phyloP scores from a whole-genome alignment of 2,797 vertebrate species.

The Epinephelus coioides region DNA sequence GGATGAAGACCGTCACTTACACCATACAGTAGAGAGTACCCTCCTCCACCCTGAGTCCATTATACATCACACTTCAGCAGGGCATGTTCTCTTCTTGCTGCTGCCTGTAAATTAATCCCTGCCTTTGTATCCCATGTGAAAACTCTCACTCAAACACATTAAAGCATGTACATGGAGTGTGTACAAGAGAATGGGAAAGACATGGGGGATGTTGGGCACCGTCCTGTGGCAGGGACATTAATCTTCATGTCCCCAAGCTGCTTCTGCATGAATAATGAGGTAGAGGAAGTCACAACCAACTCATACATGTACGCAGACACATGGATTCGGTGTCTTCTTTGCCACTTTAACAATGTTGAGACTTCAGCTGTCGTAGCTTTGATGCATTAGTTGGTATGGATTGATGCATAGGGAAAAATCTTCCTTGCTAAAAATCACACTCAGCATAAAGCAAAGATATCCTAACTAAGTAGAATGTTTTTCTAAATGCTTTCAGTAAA shows the following conservation, averaged over 20 bases:
- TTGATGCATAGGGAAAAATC: not conserved
- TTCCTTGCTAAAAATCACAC: not conserved
- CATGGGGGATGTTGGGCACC: conserved; percentile 38
- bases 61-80: conserved; percentile 14
- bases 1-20: conserved; percentile 22
- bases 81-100: conserved; percentile 19
- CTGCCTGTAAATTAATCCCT: conserved; percentile 14
- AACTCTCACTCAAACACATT: conserved; percentile 28
- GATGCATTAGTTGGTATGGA: not conserved
- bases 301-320: conserved; percentile 3
- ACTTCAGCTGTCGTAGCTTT: not conserved
- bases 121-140: conserved; percentile 37
- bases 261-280: conserved; percentile 48
- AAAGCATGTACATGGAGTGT: conserved; percentile 5
- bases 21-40: not conserved
- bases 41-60: conserved; percentile 12
- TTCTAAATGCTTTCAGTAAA: not conserved
- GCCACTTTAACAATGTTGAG: not conserved
- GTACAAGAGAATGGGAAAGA: conserved; percentile 18
- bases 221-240: conserved; percentile 52
- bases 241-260: conserved; percentile 47
- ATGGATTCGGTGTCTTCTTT: conserved; percentile 13
- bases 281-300: not conserved
- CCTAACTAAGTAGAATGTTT: not conserved
- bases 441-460: conserved; percentile 16